Base-by-base conservation (phyloP, 2,113 vertebrate genomes). In the Lepus timidus region DNA sequence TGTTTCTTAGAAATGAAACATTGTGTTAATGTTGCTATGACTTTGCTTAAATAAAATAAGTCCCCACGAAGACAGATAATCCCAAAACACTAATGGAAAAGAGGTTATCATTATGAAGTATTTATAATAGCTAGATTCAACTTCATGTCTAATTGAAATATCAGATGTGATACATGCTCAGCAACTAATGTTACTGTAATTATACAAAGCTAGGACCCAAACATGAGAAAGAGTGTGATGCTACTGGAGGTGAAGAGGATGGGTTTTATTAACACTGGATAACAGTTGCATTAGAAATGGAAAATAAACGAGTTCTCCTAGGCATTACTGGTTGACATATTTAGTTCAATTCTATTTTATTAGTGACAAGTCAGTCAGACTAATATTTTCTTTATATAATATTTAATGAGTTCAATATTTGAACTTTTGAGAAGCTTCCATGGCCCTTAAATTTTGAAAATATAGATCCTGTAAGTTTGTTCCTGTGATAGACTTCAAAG, bases 1-100 rank as follows among this genome's bases (percentile, higher is more conserved):
- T 91, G 85, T 92, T 95, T 85, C 33, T 65, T 22, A 79, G 44
- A 90, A 96, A 82, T 61, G 78, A 92, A 82, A 65, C 44, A 84
- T 36, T 65, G 55, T 36, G 16, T 93, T 91, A 73, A 74, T 81
- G 25, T 58, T 93, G 23, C 16, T 81, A 55, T 44, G 17, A 64
- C 25, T 78, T 2, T 51, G 67, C 76, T 95, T 95, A 88, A 87
- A 94, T 68, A 51, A 36, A 85, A 22, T 82, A 94, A 90, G 55
- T 90, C 13, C 68, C 44, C 9, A 84, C 52, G 93, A 52, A 85
- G 76, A 87, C 51, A 70, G 44, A 95, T 89, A 81, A 75, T 65
- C 16, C 25, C 6, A 90, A 90, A 79, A 71, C 4, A 68, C 62
- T 61, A 85, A 81, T 64, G 20, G 68, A 90, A 92, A 87, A 71